These are phyloP conservation scores for Zaprionus tsacasi DNA, from an alignment of 1,140 invertebrate genomes.

Conservation along the genomic window DNA sequence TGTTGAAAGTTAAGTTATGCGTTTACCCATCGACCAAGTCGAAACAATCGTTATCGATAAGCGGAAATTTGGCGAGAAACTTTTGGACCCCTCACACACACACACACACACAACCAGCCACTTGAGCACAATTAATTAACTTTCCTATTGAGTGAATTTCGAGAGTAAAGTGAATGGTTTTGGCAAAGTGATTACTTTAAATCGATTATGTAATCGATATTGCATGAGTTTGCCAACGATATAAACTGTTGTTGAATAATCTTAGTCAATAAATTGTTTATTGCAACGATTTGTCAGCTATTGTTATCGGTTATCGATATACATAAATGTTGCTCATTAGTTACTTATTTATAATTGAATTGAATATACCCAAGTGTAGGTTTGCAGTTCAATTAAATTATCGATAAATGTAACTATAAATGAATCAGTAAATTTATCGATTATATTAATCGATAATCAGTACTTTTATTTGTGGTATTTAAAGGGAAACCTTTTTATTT, in stretches of 20 bases:
- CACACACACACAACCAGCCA: background rate
- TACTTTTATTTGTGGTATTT: background rate
- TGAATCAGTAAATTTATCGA: background rate
- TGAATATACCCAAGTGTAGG: too few species aligned
- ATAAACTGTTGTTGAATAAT: too few species aligned
- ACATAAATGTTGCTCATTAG: too few species aligned
- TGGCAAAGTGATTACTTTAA: background rate
- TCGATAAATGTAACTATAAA: too few species aligned
- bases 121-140: constrained; percentile 12
- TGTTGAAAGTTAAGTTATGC: constrained; percentile 40
- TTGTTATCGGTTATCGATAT: background rate
- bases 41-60: constrained; percentile 29
- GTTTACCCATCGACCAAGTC: constrained; percentile 14
- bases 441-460: background rate
- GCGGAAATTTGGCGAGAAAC: background rate
- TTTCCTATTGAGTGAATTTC: background rate
- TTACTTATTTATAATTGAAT: too few species aligned
- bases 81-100: background rate
- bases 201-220: constrained; percentile 8
- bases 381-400: background rate
- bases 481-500: background rate
- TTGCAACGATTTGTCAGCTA: background rate
- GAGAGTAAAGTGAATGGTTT: background rate
- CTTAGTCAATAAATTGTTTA: background rate
- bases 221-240: background rate